Base-by-base conservation (phyloP, 30 jellyfish, hydroid and myxozoan genomes). In the Turritopsis rubra region DNA sequence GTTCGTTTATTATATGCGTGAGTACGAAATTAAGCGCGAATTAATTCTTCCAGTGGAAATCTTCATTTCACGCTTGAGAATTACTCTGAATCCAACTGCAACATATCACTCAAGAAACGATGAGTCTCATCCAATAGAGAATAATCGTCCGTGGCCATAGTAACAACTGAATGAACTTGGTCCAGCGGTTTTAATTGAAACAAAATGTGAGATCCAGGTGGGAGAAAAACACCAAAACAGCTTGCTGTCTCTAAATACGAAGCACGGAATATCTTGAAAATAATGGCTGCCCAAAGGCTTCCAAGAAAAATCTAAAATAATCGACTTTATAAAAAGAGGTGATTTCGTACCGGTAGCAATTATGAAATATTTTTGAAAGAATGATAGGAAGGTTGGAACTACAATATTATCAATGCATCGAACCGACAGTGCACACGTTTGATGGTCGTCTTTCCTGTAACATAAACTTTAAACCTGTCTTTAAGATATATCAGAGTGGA, bases 141-240 rank as follows among this genome's bases (percentile, higher is more conserved):
- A 22, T 68, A 68, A 68, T 68, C 77, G 0, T 68, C 77, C 30
- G 77, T 68, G 17, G 77, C 77, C 30, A 68, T 68, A 17, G 28
- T 68, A 27, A 68, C 77, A 27, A n/a, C 30, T 9, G 77, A n/a
- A n/a, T n/a, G 31, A 9, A 23, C 22, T 27, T 68, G 31, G 30
- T 68, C 77, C 31, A 68, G 8, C 17, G 60, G 9, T 41, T n/a
- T 68, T 9, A 68, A 68, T 0, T n/a, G 28, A 9, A 68, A 1
- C 17, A 68, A 27, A 17, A 68, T 68, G 30, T 68, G 77, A 68
- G 28, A n/a, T 23, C 31, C 9, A 9, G 77, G 77, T 9, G 77
- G 77, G 16, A 68, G 77, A 7, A 68, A 68, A 7, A 68, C 30
- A 68, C 77, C 77, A 0, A 68, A 23, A 68, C 30, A 68, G 9